Evolutionary conservation across 2,113 vertebrate genomes (phyloP).

Genomic region (Mirounga angustirostris): DNA sequence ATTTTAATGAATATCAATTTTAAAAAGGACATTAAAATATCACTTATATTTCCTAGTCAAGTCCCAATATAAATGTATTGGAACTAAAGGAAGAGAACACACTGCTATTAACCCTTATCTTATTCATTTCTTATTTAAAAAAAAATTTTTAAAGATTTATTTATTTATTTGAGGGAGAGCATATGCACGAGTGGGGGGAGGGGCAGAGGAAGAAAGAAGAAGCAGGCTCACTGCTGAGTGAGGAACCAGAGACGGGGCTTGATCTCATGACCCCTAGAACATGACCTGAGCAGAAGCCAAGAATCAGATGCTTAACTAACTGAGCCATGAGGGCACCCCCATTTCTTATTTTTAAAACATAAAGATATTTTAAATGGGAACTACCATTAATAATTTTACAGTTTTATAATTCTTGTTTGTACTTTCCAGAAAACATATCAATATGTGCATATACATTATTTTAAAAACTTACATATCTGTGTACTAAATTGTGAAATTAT

Average conservation of each 20-base stretch:
- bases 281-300: neutral
- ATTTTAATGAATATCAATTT: neutral
- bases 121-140: neutral
- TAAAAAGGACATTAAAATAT: neutral
- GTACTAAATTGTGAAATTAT: neutral
- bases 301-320: neutral
- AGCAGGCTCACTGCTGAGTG: neutral
- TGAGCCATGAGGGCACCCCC: neutral
- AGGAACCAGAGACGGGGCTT: neutral
- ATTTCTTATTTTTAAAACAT: slow-evolving; percentile 34
- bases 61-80: neutral
- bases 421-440: neutral
- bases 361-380: neutral
- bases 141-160: neutral
- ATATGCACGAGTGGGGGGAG: neutral
- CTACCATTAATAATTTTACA: neutral
- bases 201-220: neutral
- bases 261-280: neutral
- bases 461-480: neutral
- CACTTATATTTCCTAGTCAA: neutral
- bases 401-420: neutral
- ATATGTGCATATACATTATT: neutral
- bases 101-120: neutral
- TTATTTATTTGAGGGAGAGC: neutral
- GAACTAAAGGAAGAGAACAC: neutral